phyloP scores from a whole-genome alignment of 2,888 invertebrate genomes.

The Diaphora mendica region DNA sequence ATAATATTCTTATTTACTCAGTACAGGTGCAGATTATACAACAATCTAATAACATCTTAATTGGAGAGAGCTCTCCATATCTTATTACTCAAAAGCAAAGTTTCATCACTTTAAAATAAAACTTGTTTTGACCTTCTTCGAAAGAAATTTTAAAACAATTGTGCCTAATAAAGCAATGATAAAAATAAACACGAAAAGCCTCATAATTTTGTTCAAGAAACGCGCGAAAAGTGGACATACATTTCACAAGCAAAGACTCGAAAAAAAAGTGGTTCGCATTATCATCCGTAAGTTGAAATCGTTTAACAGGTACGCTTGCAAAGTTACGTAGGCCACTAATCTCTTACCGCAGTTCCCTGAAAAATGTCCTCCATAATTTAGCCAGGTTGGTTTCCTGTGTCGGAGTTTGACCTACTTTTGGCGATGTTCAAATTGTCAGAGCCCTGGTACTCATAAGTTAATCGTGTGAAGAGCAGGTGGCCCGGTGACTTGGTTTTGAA shows the following conservation, averaged over 20 bases:
- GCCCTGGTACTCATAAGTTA: conserved; percentile 41
- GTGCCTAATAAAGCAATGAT: not conserved
- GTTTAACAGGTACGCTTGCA: conserved; percentile 41
- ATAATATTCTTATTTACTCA: not conserved
- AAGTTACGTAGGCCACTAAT: conserved; percentile 49
- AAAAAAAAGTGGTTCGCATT: conserved; percentile 20
- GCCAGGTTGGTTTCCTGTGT: conserved; percentile 43
- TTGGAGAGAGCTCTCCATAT: no score
- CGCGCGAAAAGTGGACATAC: conserved; percentile 7
- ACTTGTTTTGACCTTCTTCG: not conserved
- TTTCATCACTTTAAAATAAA: not conserved
- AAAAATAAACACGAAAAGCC: not conserved
- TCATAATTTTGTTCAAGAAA: conserved; percentile 1
- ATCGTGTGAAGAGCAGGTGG: conserved; percentile 24
- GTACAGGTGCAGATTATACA: not conserved
- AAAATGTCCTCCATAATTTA: conserved; percentile 64
- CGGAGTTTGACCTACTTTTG: conserved; percentile 59
- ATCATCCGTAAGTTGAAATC: conserved; percentile 33
- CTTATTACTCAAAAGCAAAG: not conserved
- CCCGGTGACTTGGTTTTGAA: conserved; percentile 4
- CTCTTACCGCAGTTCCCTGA: conserved; percentile 50
- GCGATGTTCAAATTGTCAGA: conserved; percentile 15
- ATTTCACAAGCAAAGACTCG: conserved; percentile 9
- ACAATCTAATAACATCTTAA: no score
- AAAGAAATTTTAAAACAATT: not conserved